phyloP scores from a whole-genome alignment of 1,140 invertebrate species.

The Apis florea region DNA sequence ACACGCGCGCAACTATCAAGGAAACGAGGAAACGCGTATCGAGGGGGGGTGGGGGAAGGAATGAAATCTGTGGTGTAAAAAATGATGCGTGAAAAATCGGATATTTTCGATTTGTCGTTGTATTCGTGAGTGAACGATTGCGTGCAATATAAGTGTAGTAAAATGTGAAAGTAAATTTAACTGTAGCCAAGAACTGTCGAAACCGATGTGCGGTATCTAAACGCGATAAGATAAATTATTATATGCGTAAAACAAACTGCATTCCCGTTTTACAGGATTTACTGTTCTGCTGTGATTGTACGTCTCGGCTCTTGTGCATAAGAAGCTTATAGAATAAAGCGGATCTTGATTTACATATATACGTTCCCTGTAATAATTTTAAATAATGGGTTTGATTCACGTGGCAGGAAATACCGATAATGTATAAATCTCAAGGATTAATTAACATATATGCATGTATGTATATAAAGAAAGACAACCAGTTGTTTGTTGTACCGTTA shows the following conservation, averaged over 20 bases:
- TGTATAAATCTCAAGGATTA: background rate
- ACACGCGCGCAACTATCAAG: background rate
- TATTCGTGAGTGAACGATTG: background rate
- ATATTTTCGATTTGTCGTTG: background rate
- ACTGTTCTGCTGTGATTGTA: background rate
- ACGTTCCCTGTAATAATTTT: background rate
- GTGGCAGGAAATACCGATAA: background rate
- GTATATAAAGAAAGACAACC: background rate
- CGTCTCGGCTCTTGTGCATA: background rate
- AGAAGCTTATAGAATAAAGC: background rate
- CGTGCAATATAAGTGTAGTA: background rate
- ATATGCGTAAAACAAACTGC: slow-evolving; percentile 24
- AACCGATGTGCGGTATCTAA: background rate
- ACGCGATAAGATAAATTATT: slow-evolving; percentile 21
- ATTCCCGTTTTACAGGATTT: slow-evolving; percentile 33
- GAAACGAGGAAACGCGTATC: background rate
- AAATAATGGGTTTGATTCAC: background rate
- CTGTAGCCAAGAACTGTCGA: background rate
- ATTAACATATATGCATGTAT: background rate
- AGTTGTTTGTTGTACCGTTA: background rate
- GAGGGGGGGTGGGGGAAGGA: background rate
- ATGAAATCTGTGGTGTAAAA: too few relatives aligned
- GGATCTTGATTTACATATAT: background rate
- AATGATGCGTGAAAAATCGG: background rate
- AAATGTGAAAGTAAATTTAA: background rate